Percentiles rank a stretch among this genome's conserved stretches.
These are phyloP conservation scores for Acropternis orthonyx DNA, from an alignment of 2,797 vertebrate genomes.

Conservation along the genomic window DNA sequence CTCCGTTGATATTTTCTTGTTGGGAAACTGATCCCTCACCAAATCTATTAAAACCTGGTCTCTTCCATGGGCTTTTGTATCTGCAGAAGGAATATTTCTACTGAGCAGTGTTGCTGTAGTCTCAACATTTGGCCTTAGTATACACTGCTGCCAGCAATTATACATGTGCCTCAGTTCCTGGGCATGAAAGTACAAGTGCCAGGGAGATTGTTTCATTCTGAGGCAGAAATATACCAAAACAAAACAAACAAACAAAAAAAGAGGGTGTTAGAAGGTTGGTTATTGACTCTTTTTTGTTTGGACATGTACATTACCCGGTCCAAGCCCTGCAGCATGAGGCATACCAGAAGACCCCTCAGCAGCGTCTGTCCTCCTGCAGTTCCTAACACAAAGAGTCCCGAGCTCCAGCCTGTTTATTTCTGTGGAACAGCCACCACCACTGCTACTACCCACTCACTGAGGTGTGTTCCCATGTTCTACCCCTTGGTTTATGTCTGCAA, in stretches of 20 bases:
- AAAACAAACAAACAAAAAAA: neutral
- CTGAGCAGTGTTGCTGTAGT: neutral
- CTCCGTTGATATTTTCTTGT: too few relatives aligned
- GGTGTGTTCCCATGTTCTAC: neutral
- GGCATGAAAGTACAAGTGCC: neutral
- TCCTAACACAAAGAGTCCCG: neutral
- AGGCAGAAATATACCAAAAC: neutral
- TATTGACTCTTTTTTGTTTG: neutral
- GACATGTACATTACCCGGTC: rapidly evolving
- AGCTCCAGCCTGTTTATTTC: neutral
- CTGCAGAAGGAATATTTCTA: neutral
- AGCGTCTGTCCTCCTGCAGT: neutral
- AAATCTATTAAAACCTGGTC: too few relatives aligned
- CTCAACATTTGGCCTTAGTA: neutral
- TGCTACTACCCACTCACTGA: neutral
- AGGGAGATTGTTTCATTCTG: neutral
- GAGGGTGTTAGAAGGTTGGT: neutral
- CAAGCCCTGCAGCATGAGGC: neutral
- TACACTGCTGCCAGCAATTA: neutral
- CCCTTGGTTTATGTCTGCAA: neutral
- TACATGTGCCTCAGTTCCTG: rapidly evolving
- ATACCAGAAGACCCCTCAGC: neutral
- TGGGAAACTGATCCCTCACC: too few relatives aligned
- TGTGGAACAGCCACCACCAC: neutral
- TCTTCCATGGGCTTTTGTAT: too few relatives aligned